These are phyloP conservation scores for Glaucomys volans DNA, from an alignment of 2,113 vertebrate genomes.

Conservation along the genomic window DNA sequence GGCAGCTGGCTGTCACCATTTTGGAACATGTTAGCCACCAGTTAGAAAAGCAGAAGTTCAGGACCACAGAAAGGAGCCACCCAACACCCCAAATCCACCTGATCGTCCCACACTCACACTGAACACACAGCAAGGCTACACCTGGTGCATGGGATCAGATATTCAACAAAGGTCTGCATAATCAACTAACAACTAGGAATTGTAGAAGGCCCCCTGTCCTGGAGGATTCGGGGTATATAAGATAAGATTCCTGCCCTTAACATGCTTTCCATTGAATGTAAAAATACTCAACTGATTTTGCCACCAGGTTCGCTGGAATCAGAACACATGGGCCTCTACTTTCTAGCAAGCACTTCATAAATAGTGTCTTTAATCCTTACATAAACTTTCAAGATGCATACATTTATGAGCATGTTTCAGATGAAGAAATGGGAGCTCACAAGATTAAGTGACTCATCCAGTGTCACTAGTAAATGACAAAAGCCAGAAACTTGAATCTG, in stretches of 20 bases:
- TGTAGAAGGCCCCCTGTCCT: background rate
- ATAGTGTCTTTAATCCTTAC: background rate
- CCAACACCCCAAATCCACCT: background rate
- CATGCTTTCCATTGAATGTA: background rate
- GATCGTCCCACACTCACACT: rapidly evolving
- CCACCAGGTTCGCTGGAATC: background rate
- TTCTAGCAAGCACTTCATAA: background rate
- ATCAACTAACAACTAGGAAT: background rate
- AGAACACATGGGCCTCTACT: background rate
- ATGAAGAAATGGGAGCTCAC: background rate
- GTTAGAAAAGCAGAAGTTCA: background rate
- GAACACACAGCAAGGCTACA: background rate
- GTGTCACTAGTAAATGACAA: background rate
- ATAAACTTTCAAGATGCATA: background rate
- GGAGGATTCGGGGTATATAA: background rate
- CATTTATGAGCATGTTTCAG: background rate
- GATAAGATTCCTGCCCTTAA: background rate
- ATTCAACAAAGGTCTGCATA: background rate
- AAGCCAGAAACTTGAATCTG: background rate
- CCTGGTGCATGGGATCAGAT: too few relatives aligned
- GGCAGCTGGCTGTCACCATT: too few relatives aligned
- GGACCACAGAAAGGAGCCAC: background rate
- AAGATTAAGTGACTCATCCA: background rate
- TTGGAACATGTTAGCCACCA: background rate
- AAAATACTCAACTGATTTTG: background rate